Evolutionary conservation across 2,888 invertebrate genomes (phyloP).

Genomic region (Cistogaster globosa): DNA sequence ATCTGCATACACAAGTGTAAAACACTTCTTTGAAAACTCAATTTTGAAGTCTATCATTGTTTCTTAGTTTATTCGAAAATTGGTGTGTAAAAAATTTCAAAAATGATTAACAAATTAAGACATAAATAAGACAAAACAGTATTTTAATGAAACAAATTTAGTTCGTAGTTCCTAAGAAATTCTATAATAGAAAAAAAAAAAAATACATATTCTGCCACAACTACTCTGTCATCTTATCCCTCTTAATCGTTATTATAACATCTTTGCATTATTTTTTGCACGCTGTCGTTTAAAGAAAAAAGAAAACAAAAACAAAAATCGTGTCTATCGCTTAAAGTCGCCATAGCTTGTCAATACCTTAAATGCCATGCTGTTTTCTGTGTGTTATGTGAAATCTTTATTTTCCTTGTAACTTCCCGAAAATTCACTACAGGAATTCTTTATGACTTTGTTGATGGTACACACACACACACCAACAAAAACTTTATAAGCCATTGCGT

Average conservation of each 20-base stretch:
- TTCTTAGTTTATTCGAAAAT: no score
- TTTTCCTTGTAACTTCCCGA: constrained; percentile 71
- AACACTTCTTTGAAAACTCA: no score
- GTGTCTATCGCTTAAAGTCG: constrained; percentile 41
- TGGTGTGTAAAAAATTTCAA: no score
- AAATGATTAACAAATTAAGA: background rate
- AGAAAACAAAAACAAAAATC: background rate
- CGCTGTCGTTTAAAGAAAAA: background rate
- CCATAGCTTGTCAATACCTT: constrained; percentile 50
- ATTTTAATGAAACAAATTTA: constrained; percentile 21
- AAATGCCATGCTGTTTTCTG: constrained; percentile 64
- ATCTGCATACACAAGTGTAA: no score
- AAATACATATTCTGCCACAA: background rate
- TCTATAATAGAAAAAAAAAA: background rate
- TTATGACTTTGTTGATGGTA: constrained; percentile 34
- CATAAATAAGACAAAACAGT: constrained; percentile 8
- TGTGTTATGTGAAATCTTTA: constrained; percentile 63
- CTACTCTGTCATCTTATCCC: background rate
- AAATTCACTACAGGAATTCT: constrained; percentile 68
- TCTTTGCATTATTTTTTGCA: constrained; percentile 55
- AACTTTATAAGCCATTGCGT: constrained; percentile 36
- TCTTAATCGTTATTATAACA: constrained; percentile 2
- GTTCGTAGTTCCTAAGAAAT: constrained; percentile 21
- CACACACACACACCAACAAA: background rate
- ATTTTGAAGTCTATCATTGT: no score